phyloP scores from a whole-genome alignment of 2,888 invertebrate genomes.

The Sympetrum striolatum region DNA sequence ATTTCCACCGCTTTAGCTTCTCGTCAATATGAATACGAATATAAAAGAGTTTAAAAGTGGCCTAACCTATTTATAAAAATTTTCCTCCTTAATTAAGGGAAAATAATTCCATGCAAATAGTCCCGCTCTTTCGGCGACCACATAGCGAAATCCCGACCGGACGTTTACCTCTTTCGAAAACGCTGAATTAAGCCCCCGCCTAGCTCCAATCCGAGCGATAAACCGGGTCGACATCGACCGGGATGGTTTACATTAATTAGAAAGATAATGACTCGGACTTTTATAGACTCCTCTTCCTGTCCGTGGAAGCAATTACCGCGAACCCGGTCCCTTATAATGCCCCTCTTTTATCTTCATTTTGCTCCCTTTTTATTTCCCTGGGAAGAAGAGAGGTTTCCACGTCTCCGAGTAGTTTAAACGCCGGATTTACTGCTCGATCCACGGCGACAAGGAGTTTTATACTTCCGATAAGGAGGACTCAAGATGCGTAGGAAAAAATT shows the following conservation, averaged over 20 bases:
- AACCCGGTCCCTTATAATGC: background rate
- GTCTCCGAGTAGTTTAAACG: background rate
- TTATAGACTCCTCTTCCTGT: conserved; percentile 21
- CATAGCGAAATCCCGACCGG: background rate
- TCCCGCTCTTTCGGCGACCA: background rate
- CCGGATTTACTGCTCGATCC: conserved; percentile 10
- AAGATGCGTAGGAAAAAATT: background rate
- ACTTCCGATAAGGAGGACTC: background rate
- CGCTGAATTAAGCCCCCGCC: background rate
- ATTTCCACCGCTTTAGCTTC: too few relatives aligned
- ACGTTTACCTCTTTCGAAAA: background rate
- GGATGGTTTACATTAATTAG: conserved; percentile 34
- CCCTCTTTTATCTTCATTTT: background rate
- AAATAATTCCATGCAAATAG: background rate
- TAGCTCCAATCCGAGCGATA: conserved; percentile 6
- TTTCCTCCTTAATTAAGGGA: too few relatives aligned
- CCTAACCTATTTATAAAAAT: too few relatives aligned
- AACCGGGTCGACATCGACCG: background rate
- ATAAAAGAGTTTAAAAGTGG: too few relatives aligned
- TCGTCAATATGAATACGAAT: too few relatives aligned
- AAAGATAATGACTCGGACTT: conserved; percentile 25
- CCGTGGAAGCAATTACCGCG: conserved; percentile 27
- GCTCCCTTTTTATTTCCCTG: background rate
- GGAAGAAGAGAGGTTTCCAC: background rate
- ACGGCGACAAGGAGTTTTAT: conserved; percentile 18